Evolutionary conservation across 2,888 invertebrate species (phyloP), one percentile per base, ranked within the genome.

Genomic region (Zele albiditarsus): DNA sequence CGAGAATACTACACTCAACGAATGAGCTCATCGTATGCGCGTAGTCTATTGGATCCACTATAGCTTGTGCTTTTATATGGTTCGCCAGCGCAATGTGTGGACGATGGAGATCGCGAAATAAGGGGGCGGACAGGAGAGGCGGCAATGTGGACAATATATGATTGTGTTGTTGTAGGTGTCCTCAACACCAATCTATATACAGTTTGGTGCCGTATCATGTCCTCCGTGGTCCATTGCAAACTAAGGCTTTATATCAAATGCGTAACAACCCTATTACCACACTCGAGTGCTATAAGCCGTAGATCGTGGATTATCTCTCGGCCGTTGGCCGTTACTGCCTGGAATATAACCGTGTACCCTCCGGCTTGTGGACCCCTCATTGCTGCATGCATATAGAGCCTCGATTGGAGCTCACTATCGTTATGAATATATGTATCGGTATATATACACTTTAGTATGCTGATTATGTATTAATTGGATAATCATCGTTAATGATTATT

Each of bases 251-350:
- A 82, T 82, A 84, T 84, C 82, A 84, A 84, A 83, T 82, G 83
- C 84, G 81, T 83, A 84, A 85, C 82, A 84, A 82, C 81, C 81
- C 83, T 82, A 84, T 86, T 86, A 84, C 78, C 78, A 74, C 78
- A 79, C 80, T 81, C 83, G 80, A 85, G 85, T 83, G 85, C 83
- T 81, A 83, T 84, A 84, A 84, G 83, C 85, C 79, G 80, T 82
- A 83, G 82, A 85, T 85, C 83, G 84, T 80, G 81, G 83, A 85
- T 85, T 85, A 85, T 84, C 63, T 63, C 33, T 53, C 57, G 28
- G 31, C 57, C 46, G 31, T 23, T 53, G 53, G 68, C 31, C 53
- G 67, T 38, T 67, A n/a, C 23, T 23, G 28, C 57, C 25, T 27
- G n/a, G 27, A 25, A 53, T 23, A 68, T 53, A 31, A 53, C 53